Base-by-base conservation (phyloP, 2,797 vertebrate genomes). In the Karalla daura region DNA sequence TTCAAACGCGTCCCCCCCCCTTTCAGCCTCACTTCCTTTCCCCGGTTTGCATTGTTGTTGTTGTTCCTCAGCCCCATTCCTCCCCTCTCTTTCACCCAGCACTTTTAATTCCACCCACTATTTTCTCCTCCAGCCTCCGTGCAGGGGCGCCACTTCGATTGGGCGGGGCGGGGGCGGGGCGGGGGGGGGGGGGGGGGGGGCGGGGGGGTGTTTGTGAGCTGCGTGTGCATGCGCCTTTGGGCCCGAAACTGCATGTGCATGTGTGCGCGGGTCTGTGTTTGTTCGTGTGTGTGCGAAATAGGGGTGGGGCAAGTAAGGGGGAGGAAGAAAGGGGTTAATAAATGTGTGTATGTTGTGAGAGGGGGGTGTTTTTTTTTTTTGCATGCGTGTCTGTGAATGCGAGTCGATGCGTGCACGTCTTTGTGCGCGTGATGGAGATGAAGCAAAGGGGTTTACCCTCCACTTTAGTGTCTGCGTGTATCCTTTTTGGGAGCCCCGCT, bases 381-480 rank as follows among this genome's bases (percentile, higher is more conserved):
- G 25, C 55, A 37, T 23, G 63, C 70, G 40, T 54, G 15, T 17
- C 14, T 39, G 30, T 36, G 33, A 11, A 18, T 21, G 25, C 63
- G 50, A 61, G 55, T 80, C 10, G 65, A 37, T 63, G 66, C 43
- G 33, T 44, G 67, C 27, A 5, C 45, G 61, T 73, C 64, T 85
- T 73, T 83, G 80, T 83, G 70, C 17, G 8, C 76, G 51, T 71
- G 77, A 86, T 70, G 53, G 74, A 77, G 80, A 72, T 63, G 53
- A 58, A 76, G 71, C 54, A 78, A 80, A 69, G 64, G 74, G 86
- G 54, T 87, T 88, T 73, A 83, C 70, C 78, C 89, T 87, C 69
- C 80, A 80, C 64, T 91, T 89, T 86, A 81, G 87, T 89, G 93
- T 86, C 92, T 93, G 85, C 50, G 20, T 76, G 61, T 88, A 83